These are phyloP conservation scores for Sarcophaga caerulescens DNA, from an alignment of 2,888 invertebrate species.

Conservation along the genomic window DNA sequence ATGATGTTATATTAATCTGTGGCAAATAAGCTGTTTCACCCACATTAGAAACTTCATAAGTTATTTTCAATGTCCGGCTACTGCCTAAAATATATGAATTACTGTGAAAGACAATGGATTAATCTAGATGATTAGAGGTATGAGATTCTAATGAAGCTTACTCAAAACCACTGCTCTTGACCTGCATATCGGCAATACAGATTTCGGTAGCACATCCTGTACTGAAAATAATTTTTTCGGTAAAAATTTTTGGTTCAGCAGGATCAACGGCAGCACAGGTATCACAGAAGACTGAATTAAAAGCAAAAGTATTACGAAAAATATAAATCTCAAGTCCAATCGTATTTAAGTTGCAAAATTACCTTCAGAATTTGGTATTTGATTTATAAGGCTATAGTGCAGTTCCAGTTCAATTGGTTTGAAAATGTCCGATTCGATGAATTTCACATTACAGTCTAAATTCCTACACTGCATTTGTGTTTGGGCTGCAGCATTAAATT, in stretches of 20 bases:
- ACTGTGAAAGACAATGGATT: slow-evolving; percentile 65
- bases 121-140: background rate
- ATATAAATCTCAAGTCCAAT: background rate
- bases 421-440: slow-evolving; percentile 80
- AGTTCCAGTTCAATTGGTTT: slow-evolving; percentile 80
- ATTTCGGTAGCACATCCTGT: slow-evolving; percentile 79
- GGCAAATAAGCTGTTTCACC: slow-evolving; percentile 82
- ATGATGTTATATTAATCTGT: slow-evolving; percentile 81
- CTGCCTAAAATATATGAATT: slow-evolving; percentile 78
- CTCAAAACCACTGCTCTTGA: slow-evolving; percentile 75
- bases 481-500: slow-evolving; percentile 75
- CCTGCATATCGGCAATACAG: slow-evolving; percentile 79
- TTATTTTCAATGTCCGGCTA: slow-evolving; percentile 75
- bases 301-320: background rate
- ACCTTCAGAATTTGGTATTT: slow-evolving; percentile 78
- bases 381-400: slow-evolving; percentile 77
- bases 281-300: slow-evolving; percentile 77
- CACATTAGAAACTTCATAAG: slow-evolving; percentile 79
- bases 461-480: slow-evolving; percentile 75
- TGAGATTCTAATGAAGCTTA: slow-evolving; percentile 58
- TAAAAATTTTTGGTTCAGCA: slow-evolving; percentile 75
- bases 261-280: slow-evolving; percentile 80
- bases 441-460: slow-evolving; percentile 76
- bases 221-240: slow-evolving; percentile 80
- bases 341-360: slow-evolving; percentile 34